Evolutionary conservation across 2,113 vertebrate genomes (phyloP).

Genomic region (Puffinus mauretanicus): DNA sequence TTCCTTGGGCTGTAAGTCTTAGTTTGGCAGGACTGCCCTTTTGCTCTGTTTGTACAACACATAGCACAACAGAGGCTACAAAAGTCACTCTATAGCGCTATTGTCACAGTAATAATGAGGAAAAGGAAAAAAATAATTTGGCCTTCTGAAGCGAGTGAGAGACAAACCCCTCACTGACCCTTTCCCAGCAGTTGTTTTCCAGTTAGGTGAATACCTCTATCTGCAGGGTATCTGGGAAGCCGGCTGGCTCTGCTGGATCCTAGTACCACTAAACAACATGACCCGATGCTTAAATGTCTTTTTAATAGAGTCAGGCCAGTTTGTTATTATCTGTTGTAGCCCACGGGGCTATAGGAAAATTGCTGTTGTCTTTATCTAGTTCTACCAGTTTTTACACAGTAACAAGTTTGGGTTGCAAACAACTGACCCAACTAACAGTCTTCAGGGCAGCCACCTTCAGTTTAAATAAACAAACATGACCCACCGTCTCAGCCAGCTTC

Average conservation of each 20-base stretch:
- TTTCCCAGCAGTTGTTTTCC: neutral
- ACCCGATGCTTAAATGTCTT: neutral
- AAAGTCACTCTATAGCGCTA: neutral
- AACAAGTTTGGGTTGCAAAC: constrained; percentile 65
- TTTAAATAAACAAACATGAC: constrained; percentile 43
- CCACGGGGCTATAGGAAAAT: constrained; percentile 65
- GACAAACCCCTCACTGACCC: neutral
- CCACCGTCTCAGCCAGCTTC: neutral
- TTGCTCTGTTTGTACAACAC: neutral
- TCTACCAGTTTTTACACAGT: constrained; percentile 68
- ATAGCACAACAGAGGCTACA: neutral
- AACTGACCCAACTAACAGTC: constrained; percentile 47
- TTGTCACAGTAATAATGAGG: neutral
- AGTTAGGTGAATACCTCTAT: neutral
- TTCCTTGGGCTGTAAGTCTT: neutral
- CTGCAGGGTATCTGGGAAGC: neutral
- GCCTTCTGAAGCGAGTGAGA: neutral
- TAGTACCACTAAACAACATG: neutral
- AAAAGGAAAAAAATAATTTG: neutral
- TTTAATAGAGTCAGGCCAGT: constrained; percentile 7
- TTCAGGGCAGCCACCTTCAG: constrained; percentile 20
- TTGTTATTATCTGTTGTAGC: constrained; percentile 57
- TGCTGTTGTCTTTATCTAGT: constrained; percentile 61
- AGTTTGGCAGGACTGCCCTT: neutral
- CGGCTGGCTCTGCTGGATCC: neutral